Conservation (phyloP, 2,113 vertebrate genomes). For the Microcebus murinus region DNA sequence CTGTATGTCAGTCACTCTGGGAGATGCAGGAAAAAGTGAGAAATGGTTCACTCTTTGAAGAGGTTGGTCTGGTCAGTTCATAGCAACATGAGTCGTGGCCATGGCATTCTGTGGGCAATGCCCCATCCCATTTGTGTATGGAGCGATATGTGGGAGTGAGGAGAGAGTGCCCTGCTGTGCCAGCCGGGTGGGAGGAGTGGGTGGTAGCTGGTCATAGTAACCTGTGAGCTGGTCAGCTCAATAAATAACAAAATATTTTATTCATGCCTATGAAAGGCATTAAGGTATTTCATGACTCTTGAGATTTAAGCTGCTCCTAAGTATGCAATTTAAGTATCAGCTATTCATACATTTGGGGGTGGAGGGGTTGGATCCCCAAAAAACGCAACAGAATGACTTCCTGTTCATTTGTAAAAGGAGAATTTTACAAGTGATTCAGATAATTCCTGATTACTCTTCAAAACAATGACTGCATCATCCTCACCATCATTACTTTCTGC, state of each 20-base stretch:
- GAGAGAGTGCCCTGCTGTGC: background rate
- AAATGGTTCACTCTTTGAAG: background rate
- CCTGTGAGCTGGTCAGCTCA: background rate
- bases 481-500: background rate
- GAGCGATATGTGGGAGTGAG: background rate
- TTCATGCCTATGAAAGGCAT: background rate
- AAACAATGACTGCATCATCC: background rate
- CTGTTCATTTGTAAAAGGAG: conserved; percentile 12
- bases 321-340: background rate
- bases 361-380: background rate
- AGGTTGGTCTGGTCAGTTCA: background rate
- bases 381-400: background rate
- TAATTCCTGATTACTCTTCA: background rate
- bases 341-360: background rate
- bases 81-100: background rate
- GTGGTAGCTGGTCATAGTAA: background rate
- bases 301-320: background rate
- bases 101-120: background rate
- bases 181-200: background rate
- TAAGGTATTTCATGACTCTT: background rate
- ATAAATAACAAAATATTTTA: background rate
- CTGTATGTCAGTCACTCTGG: background rate
- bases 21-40: background rate
- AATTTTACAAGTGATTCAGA: background rate
- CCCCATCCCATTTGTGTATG: background rate